Percentiles rank a stretch among this genome's conserved stretches.
phyloP scores from a whole-genome alignment of 1,140 invertebrate species.

The Caerostris darwini region DNA sequence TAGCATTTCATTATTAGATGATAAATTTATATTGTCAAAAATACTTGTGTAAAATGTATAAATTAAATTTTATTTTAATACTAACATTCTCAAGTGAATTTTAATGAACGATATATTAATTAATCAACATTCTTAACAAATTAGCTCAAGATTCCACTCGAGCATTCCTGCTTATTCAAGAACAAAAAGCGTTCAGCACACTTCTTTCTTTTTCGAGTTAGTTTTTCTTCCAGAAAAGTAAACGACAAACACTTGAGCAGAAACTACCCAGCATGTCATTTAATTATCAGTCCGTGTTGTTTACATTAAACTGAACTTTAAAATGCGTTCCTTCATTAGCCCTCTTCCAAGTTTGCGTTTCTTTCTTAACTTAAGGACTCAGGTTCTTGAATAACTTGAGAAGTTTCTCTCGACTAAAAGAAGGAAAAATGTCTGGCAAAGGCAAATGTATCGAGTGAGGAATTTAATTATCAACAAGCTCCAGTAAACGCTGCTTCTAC shows the following conservation, averaged over 20 bases:
- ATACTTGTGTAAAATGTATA: no score
- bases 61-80: no score
- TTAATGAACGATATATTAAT: no score
- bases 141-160: no score
- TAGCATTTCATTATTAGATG: no score
- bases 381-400: not conserved
- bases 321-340: not conserved
- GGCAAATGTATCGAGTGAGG: not conserved
- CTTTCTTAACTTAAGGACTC: not conserved
- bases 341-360: not conserved
- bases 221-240: not conserved
- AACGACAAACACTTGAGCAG: not conserved
- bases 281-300: not conserved
- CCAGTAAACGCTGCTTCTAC: not conserved
- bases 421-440: not conserved
- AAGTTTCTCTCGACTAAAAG: not conserved
- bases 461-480: conserved; percentile 12
- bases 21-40: no score
- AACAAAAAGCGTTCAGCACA: not conserved
- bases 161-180: not conserved
- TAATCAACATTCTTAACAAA: no score
- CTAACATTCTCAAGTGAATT: no score
- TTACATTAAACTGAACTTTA: not conserved
- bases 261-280: not conserved
- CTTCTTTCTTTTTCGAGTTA: not conserved